Conservation (phyloP, 2,113 vertebrate species). For the Budorcas taxicolor region DNA sequence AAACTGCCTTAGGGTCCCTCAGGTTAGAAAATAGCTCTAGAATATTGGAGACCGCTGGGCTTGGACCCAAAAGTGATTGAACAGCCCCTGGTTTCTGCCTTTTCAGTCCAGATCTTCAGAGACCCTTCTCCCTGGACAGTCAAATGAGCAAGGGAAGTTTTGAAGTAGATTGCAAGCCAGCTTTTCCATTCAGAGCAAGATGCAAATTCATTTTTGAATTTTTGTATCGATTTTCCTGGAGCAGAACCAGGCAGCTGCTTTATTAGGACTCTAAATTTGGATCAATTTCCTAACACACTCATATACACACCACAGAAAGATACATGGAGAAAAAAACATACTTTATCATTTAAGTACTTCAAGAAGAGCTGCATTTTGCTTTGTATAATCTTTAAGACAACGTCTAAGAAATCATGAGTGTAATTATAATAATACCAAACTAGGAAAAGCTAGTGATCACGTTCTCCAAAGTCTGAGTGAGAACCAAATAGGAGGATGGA, state of each 20-base stretch:
- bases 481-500: neutral
- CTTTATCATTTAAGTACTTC: neutral
- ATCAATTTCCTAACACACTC: constrained; percentile 23
- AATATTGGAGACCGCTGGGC: neutral
- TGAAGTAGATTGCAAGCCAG: neutral
- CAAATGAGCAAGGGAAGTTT: neutral
- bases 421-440: neutral
- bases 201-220: neutral
- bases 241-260: neutral
- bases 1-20: neutral
- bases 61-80: neutral
- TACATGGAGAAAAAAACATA: neutral
- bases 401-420: neutral
- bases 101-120: neutral
- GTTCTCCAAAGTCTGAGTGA: neutral
- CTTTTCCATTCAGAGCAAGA: constrained; percentile 21
- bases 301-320: neutral
- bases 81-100: neutral
- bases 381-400: neutral
- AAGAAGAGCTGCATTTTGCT: neutral
- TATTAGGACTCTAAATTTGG: constrained; percentile 22
- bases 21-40: neutral
- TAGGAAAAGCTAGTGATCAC: neutral
- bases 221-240: constrained; percentile 3
- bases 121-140: neutral